Base-by-base conservation (phyloP, 2,888 invertebrate species). In the Cotesia congregata region DNA sequence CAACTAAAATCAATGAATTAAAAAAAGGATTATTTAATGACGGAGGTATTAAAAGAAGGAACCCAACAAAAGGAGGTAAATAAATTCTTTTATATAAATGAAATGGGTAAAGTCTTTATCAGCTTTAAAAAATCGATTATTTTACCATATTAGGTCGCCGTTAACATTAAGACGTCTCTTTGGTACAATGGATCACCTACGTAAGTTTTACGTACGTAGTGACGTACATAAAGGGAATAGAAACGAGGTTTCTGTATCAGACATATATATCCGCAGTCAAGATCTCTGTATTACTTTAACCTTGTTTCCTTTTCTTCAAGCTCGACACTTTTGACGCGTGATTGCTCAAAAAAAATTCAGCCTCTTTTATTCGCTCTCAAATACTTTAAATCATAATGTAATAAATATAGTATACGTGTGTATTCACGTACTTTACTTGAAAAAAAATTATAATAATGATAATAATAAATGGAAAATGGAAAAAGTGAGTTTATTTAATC, bases 71-170 rank as follows among this genome's bases (percentile, higher is more conserved):
- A 50, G 50, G 12, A 50, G 7, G 12, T 50, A 50, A 50, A 50
- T 50, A 50, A 50, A 50, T 50, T 50, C 50, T 50, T 50, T 50
- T 50, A 50, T 50, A 50, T 50, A 50, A 50, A 50, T 50, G 7
- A 50, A 50, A 12, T 50, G 50, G 50, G 9, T 50, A n/a, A 30
- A 86, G 79, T 90, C 86, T 67, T 85, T 64, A 75, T 90, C 84
- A 15, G 88, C 85, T 77, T 89, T 30, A 87, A 78, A 17, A 88
- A 74, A 74, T 88, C 87, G 61, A 79, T 80, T 74, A 91, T 91
- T 69, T 91, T 50, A 91, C 0, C 91, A 91, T 1, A 91, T 91
- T 83, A 90, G 90, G 67, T 20, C 72, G 59, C 38, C 61, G 72
- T 38, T 15, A 68, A 9, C 15, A 12, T 17, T 41, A 39, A 6